These are phyloP conservation scores for Periplaneta americana DNA, from an alignment of 1,140 invertebrate genomes.

Conservation along the genomic window DNA sequence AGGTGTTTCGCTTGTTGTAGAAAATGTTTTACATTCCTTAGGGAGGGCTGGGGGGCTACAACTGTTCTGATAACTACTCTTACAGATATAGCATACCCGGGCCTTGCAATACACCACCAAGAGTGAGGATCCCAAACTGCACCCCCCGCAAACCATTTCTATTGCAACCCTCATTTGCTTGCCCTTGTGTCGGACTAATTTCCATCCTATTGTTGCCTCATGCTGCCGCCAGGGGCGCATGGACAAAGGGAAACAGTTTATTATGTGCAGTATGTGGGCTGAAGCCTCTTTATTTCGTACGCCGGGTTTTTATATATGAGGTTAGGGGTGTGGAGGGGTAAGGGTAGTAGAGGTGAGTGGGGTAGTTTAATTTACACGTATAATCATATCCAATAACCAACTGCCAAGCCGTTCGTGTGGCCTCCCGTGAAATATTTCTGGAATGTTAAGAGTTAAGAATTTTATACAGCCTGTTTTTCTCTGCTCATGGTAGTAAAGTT, in stretches of 20 bases:
- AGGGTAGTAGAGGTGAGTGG: background rate
- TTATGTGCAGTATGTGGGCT: background rate
- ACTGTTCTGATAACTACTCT: too few species aligned
- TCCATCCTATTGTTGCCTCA: background rate
- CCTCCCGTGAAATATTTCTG: background rate
- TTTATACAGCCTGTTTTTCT: background rate
- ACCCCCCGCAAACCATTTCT: background rate
- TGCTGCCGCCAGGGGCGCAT: background rate
- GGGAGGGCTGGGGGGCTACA: too few species aligned
- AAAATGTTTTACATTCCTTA: too few species aligned
- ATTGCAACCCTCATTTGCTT: background rate
- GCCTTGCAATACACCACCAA: too few species aligned
- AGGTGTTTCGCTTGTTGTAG: too few species aligned
- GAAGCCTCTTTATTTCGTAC: background rate
- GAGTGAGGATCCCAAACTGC: too few species aligned
- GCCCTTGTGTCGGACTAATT: background rate
- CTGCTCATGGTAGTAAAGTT: background rate
- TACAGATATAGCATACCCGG: too few species aligned
- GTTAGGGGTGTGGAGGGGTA: background rate
- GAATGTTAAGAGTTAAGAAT: background rate
- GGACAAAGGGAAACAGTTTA: background rate
- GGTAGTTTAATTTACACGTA: background rate
- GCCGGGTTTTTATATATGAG: background rate
- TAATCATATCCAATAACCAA: background rate
- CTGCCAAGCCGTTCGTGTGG: background rate